Conservation (phyloP, 2,113 vertebrate genomes). For the Chlamydotis undulata region DNA sequence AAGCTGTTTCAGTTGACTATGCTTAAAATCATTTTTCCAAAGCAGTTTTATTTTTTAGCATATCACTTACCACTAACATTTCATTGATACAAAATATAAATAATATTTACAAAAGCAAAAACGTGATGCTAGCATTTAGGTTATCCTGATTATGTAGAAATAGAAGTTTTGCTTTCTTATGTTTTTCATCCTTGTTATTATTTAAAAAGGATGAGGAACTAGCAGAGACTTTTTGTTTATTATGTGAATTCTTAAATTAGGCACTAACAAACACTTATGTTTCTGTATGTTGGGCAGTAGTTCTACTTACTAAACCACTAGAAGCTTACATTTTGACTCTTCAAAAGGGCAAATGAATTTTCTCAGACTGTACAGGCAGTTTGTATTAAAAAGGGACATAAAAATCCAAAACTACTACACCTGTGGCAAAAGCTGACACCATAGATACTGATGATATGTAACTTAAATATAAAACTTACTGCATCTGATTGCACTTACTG, state of each 20-base stretch:
- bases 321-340: background rate
- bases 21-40: constrained; percentile 61
- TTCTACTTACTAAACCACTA: background rate
- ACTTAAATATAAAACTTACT: background rate
- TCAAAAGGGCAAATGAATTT: background rate
- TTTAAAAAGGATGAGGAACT: constrained; percentile 7
- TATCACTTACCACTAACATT: constrained; percentile 22
- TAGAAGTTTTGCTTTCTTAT: background rate
- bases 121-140: background rate
- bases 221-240: background rate
- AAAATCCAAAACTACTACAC: background rate
- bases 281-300: background rate
- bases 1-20: constrained; percentile 70
- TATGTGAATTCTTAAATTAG: background rate
- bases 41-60: constrained; percentile 25
- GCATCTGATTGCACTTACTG: background rate
- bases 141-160: background rate
- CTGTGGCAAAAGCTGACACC: background rate
- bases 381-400: background rate
- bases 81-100: background rate
- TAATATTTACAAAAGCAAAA: background rate
- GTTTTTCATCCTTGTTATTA: background rate
- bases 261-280: background rate
- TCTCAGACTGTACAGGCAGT: background rate
- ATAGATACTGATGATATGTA: background rate